phyloP scores from a whole-genome alignment of 2,888 invertebrate species.

The Notocelia uddmanniana region DNA sequence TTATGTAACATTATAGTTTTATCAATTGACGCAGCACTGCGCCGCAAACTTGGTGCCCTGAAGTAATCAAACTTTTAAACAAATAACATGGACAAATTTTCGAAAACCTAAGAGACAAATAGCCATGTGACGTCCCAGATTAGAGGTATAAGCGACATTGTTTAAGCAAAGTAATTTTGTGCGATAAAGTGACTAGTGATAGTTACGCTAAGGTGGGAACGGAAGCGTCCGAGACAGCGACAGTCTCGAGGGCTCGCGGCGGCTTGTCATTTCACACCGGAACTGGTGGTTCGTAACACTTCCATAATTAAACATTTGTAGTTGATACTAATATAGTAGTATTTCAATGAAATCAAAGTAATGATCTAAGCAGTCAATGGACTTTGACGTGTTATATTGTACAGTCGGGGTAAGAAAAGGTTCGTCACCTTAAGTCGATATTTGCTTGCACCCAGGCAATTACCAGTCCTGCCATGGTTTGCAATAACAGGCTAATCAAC shows the following conservation, averaged over 20 bases:
- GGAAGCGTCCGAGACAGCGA: not conserved
- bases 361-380: conserved; percentile 74
- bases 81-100: not conserved
- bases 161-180: conserved; percentile 9
- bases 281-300: conserved; percentile 56
- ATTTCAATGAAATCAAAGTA: conserved; percentile 74
- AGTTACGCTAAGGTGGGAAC: not conserved
- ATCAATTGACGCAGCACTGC: not conserved
- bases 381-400: conserved; percentile 74
- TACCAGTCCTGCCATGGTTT: too few relatives aligned
- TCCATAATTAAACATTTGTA: conserved; percentile 81
- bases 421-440: too few relatives aligned
- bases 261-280: conserved; percentile 11
- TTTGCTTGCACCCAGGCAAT: too few relatives aligned
- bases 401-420: too few relatives aligned
- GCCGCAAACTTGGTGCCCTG: not conserved
- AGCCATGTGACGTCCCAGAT: conserved; percentile 1
- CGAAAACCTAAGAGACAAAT: conserved; percentile 5
- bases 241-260: not conserved
- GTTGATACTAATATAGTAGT: conserved; percentile 78
- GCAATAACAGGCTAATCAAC: too few relatives aligned
- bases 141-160: conserved; percentile 20
- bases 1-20: conserved; percentile 22
- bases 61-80: conserved; percentile 6
- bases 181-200: conserved; percentile 10